Evolutionary conservation across 2,113 vertebrate genomes (phyloP), one percentile per base, ranked within the genome.

Genomic region (Eolophus roseicapilla): DNA sequence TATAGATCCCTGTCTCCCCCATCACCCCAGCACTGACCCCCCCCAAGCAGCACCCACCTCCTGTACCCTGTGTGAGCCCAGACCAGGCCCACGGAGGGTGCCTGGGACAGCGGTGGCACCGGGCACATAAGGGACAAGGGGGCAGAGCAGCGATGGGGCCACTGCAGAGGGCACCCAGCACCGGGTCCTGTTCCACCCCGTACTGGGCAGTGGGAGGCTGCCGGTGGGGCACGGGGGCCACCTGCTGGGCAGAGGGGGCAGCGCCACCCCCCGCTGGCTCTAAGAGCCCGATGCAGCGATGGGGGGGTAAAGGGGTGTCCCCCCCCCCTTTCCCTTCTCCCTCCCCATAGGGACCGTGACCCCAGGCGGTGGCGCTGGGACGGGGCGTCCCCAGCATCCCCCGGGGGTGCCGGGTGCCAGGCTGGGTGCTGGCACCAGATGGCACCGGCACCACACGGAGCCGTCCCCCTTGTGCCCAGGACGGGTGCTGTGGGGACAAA

Each of bases 221-320:
- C 86, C 67, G 85, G 55, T 49, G 96, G 31, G 73, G 75, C 86
- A 12, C 64, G 75, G 41, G 90, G 82, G 90, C 95, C 96, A 92
- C 86, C 96, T 96, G 90, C 63, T 31, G 96, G 95, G 87, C 76
- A 11, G 29, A 65, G 41, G 88, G 75, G 86, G 82, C 74, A 43
- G 57, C 41, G 94, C 84, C 92, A 84, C 17, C 65, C 62, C 44
- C 50, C 35, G 24, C 20, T 2, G 75, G 8, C 23, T n/a, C 44
- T 3, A 1, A 23, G 49, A 25, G 44, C 13, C 25, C 18, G 39
- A 14, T 63, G 21, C 19, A 3, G 43, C 3, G 1, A 0, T 25
- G 7, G 37, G 35, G 35, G 39, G 3, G 5, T 12, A 9, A 1
- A 19, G 24, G 6, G 17, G 6, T 17, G 74, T 12, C 4, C 31